A percentile compares a stretch with the other conserved stretches of the same genome.
Conservation (phyloP, 53 echinoderm and acorn worm species). For the Luidia sarsii region DNA sequence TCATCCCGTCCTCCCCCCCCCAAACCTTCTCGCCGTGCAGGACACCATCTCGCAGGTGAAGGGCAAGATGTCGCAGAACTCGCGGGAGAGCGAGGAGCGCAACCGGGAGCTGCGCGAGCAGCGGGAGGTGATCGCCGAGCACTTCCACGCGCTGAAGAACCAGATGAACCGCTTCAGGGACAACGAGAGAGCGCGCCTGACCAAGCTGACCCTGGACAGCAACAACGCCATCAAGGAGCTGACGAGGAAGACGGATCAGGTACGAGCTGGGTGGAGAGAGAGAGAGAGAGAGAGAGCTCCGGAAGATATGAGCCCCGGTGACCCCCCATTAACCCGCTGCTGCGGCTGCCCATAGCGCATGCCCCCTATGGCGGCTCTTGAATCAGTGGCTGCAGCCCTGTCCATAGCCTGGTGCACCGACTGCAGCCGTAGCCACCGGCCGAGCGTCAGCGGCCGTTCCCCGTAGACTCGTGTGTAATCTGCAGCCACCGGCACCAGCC, state of each 20-base stretch:
- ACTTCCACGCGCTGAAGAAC: constrained; percentile 93
- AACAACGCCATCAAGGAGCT: constrained; percentile 88
- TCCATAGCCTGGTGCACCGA: neutral
- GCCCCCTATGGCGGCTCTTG: neutral
- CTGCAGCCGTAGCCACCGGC: too few relatives aligned
- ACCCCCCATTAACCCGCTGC: neutral
- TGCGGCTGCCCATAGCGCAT: neutral
- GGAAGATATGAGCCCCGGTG: neutral
- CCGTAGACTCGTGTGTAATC: too few relatives aligned
- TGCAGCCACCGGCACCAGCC: too few relatives aligned
- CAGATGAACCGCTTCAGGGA: constrained; percentile 93
- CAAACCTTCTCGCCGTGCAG: constrained; percentile 13
- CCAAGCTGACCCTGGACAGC: constrained; percentile 87
- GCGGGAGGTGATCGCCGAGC: constrained; percentile 85
- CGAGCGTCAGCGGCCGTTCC: too few relatives aligned
- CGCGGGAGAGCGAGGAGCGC: constrained; percentile 91
- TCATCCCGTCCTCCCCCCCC: too few relatives aligned
- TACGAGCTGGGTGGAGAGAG: neutral
- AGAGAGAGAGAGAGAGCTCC: too few relatives aligned
- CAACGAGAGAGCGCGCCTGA: constrained; percentile 87
- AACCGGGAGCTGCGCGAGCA: constrained; percentile 90
- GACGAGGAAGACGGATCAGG: constrained; percentile 80
- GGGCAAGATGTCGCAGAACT: constrained; percentile 97
- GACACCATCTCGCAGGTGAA: constrained; percentile 92
- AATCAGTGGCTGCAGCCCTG: neutral